Conservation (phyloP, 53 echinoderm and acorn worm species). For the Apostichopus leukothele region DNA sequence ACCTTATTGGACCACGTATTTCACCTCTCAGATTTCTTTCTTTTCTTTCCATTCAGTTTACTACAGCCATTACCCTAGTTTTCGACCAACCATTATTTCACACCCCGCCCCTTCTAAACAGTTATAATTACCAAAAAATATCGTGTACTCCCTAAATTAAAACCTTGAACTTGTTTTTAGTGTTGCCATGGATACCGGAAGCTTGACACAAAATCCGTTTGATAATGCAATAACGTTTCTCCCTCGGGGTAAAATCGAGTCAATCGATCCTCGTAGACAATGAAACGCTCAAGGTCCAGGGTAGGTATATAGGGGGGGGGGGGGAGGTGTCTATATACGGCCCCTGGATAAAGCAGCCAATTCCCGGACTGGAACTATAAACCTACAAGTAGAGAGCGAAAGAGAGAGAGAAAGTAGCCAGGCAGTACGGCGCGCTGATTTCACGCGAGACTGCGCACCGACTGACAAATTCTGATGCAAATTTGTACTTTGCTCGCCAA, state of each 20-base stretch:
- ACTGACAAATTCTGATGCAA: not conserved
- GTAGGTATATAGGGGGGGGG: not conserved
- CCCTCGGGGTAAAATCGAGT: not conserved
- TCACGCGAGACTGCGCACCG: not conserved
- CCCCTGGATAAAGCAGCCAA: not conserved
- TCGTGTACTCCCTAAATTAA: not conserved
- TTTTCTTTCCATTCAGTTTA: not conserved
- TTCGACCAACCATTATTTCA: not conserved
- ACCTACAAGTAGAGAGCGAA: not conserved
- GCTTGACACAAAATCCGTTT: constrained; percentile 10
- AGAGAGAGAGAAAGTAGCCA: not conserved
- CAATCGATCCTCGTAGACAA: not conserved
- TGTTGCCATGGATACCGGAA: not conserved
- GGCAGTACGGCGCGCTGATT: not conserved
- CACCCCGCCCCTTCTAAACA: not conserved
- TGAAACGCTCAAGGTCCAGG: not conserved
- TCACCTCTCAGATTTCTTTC: not conserved
- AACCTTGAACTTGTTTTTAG: not conserved
- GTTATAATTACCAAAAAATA: not conserved
- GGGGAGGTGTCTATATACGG: not conserved
- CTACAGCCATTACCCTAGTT: not conserved
- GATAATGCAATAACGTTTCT: constrained; percentile 14
- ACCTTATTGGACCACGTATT: not conserved
- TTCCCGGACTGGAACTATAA: not conserved
- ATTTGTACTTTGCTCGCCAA: constrained; percentile 11